Base-by-base conservation (phyloP, 2,888 invertebrate species). In the Apoderus coryli region DNA sequence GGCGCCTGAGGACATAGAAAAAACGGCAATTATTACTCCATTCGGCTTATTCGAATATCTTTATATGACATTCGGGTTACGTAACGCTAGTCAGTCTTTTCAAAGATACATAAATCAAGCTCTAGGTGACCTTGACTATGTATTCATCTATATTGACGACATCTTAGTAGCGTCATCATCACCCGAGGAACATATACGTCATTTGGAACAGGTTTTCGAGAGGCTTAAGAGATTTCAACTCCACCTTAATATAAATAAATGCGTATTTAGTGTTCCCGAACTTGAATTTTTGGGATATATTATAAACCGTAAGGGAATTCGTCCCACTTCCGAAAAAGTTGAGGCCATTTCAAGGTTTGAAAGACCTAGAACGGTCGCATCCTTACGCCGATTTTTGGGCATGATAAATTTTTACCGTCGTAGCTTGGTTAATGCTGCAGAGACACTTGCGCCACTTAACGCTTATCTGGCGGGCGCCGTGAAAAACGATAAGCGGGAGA, bases 401-500 rank as follows among this genome's bases (percentile, higher is more conserved):
- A 29, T 29, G 31, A 4, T 25, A 12, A 31, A 31, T 26, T 25
- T 31, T 25, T 31, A 31, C 11, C 26, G 32, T 4, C 32, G 32
- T 7, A 16, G 16, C 12, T 22, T 32, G 5, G 4, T 9, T 10
- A 32, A 32, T 14, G 32, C 32, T 10, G 32, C 32, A 11, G 11
- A 16, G 7, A 30, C 14, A n/a, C 22, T 6, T 6, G 29, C 33
- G 9, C 33, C 29, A 9, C 33, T 30, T 25, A 30, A 33, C 28
- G 16, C 12, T 7, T 30, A 25, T n/a, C 14, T 29, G 13, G 26
- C 9, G 25, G 33, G 33, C 4, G 24, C 33, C 9, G 25, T 30
- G 9, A 33, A 29, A 32, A 30, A 30, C 25, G 33, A 33, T 14
- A 30, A 33, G 19, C 25, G 29, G 9, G 27, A 28, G n/a, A 28